Base-by-base conservation (phyloP, 2,888 invertebrate species). In the Stratiomys singularior region DNA sequence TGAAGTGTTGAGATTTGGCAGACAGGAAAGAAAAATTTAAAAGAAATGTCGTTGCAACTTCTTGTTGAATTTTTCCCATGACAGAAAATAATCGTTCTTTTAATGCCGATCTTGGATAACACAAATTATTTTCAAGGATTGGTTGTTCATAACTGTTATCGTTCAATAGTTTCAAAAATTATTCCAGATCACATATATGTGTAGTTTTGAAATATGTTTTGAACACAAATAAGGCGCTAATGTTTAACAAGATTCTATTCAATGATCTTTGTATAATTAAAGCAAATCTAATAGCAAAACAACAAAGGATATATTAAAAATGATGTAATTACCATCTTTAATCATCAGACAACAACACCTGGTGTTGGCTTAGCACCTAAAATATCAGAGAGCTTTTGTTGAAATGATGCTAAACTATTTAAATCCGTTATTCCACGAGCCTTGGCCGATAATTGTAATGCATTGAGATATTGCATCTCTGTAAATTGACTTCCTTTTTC, bases 401-500 rank as follows among this genome's bases (percentile, higher is more conserved):
- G 90, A 82, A 94, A 92, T 77, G 90, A 90, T 81, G 90, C 90
- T 83, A 93, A 90, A 64, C 90, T 89, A 66, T 89, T 88, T 30
- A 88, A 85, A 27, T 91, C 88, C 37, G 89, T 87, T 46, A 88
- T 88, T 47, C 86, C 86, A 44, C 90, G 90, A 11, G 89, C 91
- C 85, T 90, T 92, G 83, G 90, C 94, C 84, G 91, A 93, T 81
- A 96, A 89, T 83, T 94, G 93, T 84, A 96, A 90, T 47, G 96
- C 93, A 86, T 95, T 94, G 85, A 93, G 90, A 85, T 97, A 96
- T 86, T 98, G 97, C 83, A 95, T 88, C 85, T 95, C 94, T 0
- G 94, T 93, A 87, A 96, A 97, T 85, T 94, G 93, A 0, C 95
- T 92, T 1, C 97, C 97, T 82, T 94, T 93, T 86, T 97, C 96